Percentiles rank a stretch among this genome's conserved stretches.
Conservation (phyloP, 2,888 invertebrate genomes). For the Griposia aprilina region DNA sequence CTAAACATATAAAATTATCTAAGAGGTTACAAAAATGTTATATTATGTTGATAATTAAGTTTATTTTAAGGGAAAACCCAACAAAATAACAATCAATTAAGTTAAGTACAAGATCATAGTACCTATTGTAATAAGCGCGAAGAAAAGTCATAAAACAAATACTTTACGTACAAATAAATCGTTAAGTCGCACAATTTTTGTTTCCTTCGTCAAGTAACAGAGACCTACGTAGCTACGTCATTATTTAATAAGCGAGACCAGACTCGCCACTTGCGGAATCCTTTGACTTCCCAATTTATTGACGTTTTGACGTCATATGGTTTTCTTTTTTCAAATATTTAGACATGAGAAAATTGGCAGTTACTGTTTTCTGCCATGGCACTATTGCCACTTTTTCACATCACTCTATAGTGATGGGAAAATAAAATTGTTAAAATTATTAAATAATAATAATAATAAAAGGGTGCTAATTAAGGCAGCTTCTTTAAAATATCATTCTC, state of each 20-base stretch:
- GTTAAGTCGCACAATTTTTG: slow-evolving; percentile 19
- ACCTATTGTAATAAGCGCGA: neutral
- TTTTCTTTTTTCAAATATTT: slow-evolving; percentile 3
- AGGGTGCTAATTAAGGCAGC: no score
- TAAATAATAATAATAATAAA: no score
- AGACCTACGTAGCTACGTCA: slow-evolving; percentile 15
- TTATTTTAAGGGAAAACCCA: neutral
- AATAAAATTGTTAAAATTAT: neutral
- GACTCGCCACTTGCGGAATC: slow-evolving; percentile 47
- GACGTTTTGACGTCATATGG: slow-evolving; percentile 43
- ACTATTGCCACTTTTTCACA: no score
- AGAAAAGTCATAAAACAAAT: slow-evolving; percentile 24
- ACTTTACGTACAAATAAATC: slow-evolving; percentile 14
- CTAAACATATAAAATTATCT: neutral
- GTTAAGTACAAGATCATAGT: neutral
- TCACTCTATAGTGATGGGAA: no score
- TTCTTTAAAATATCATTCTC: no score
- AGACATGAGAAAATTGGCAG: neutral
- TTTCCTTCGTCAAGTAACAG: neutral
- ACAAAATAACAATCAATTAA: neutral
- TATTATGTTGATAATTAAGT: neutral
- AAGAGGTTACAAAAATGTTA: no score
- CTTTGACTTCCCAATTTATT: slow-evolving; percentile 59
- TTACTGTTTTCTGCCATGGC: neutral
- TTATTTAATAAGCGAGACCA: slow-evolving; percentile 21